Evolutionary conservation across 2,113 vertebrate species (phyloP).

Genomic region (Chaetodon trifascialis): DNA sequence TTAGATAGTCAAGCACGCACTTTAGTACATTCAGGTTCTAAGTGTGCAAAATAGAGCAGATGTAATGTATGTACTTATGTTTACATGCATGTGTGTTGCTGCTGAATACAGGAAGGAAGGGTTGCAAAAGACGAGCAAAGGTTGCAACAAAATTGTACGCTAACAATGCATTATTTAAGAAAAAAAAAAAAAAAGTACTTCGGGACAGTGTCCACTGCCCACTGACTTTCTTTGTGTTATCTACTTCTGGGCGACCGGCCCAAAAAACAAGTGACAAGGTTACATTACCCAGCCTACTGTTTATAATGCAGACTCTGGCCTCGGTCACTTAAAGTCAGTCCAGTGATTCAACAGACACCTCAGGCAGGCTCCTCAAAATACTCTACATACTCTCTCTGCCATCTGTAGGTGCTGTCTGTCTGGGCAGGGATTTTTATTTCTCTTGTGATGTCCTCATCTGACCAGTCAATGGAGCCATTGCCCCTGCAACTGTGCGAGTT

Average conservation of each 20-base stretch:
- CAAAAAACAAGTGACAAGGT: slow-evolving; percentile 47
- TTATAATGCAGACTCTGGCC: slow-evolving; percentile 53
- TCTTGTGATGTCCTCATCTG: slow-evolving; percentile 65
- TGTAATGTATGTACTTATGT: slow-evolving; percentile 82
- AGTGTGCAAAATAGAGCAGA: slow-evolving; percentile 79
- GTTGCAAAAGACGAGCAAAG: slow-evolving; percentile 58
- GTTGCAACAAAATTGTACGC: slow-evolving; percentile 71
- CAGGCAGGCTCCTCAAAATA: slow-evolving; percentile 66
- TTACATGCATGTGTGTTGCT: slow-evolving; percentile 81
- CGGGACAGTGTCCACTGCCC: slow-evolving; percentile 67
- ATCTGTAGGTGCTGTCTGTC: slow-evolving; percentile 69
- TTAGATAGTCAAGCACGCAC: slow-evolving; percentile 90
- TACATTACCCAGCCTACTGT: slow-evolving; percentile 63
- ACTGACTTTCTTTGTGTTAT: slow-evolving; percentile 54
- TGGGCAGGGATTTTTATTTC: slow-evolving; percentile 54
- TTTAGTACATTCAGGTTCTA: slow-evolving; percentile 89
- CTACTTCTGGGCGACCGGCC: slow-evolving; percentile 40
- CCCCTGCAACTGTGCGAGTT: slow-evolving; percentile 61
- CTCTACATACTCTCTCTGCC: slow-evolving; percentile 57
- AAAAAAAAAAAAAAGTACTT: slow-evolving; percentile 53
- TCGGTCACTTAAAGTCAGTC: slow-evolving; percentile 60
- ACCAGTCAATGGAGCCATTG: slow-evolving; percentile 72
- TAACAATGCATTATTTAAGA: slow-evolving; percentile 68
- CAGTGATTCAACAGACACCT: slow-evolving; percentile 65
- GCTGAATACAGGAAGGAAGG: slow-evolving; percentile 76